These are phyloP conservation scores for Pontoporia blainvillei DNA, from an alignment of 2,113 vertebrate genomes.

Conservation along the genomic window DNA sequence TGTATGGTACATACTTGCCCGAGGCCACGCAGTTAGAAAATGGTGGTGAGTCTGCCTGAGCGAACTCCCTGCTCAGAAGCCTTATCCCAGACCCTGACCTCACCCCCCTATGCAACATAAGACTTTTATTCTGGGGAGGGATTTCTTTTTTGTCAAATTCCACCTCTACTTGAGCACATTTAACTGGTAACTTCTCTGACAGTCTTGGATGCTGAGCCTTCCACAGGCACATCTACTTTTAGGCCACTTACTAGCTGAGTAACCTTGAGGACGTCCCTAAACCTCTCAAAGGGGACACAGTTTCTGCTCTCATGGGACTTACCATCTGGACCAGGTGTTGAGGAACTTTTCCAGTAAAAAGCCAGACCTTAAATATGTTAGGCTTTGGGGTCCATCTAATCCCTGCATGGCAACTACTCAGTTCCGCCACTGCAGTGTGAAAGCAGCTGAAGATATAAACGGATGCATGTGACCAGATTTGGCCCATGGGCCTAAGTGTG, in stretches of 20 bases:
- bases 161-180: not conserved
- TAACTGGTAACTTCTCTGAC: not conserved
- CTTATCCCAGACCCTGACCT: not conserved
- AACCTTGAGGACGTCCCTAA: not conserved
- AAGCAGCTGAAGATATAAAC: not conserved
- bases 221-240: not conserved
- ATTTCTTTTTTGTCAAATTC: not conserved
- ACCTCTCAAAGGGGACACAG: not conserved
- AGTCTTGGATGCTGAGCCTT: not conserved
- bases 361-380: not conserved
- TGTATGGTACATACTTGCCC: not conserved
- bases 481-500: not conserved
- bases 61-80: not conserved
- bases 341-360: not conserved
- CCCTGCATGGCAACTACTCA: not conserved
- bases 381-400: not conserved
- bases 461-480: not conserved
- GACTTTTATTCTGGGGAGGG: not conserved
- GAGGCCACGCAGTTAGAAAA: not conserved
- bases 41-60: too few relatives aligned
- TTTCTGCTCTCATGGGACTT: not conserved
- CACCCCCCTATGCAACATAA: accelerated
- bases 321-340: not conserved
- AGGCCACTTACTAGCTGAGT: not conserved
- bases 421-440: accelerated